Evolutionary conservation across 2,888 invertebrate species (phyloP).

Genomic region (Ariolimax columbianus): DNA sequence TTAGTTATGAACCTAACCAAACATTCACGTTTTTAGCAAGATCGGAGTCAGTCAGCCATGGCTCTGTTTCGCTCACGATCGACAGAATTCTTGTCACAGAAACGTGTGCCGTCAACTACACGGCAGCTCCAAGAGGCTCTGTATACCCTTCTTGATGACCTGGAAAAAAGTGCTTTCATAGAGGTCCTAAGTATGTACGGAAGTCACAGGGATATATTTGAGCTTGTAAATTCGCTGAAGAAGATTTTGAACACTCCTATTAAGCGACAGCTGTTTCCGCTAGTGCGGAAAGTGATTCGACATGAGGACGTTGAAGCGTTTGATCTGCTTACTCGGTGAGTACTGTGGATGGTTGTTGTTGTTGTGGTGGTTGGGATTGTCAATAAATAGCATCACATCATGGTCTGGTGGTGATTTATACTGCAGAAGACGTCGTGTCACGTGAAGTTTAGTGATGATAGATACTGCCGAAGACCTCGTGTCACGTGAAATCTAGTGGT

Average conservation of each 20-base stretch:
- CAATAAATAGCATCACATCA: too few species aligned
- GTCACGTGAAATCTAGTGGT: too few species aligned
- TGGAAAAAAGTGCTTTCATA: conserved; percentile 68
- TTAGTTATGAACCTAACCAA: too few species aligned
- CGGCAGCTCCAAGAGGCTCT: conserved; percentile 71
- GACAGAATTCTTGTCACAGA: conserved; percentile 41
- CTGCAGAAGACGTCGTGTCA: too few species aligned
- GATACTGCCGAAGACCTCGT: too few species aligned
- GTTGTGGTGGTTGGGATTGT: too few species aligned
- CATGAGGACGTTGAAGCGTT: conserved; percentile 65
- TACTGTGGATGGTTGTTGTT: neutral
- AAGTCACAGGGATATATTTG: conserved; percentile 65
- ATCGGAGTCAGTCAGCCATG: conserved; percentile 2
- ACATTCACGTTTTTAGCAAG: too few species aligned
- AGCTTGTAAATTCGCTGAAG: conserved; percentile 65
- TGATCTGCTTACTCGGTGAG: conserved; percentile 59
- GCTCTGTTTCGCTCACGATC: conserved; percentile 33
- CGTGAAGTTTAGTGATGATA: too few species aligned
- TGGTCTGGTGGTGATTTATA: too few species aligned
- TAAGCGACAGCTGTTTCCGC: conserved; percentile 66
- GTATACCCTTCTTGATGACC: conserved; percentile 65
- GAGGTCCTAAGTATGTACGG: conserved; percentile 70
- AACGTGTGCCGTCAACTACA: conserved; percentile 64
- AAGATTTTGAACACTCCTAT: conserved; percentile 72
- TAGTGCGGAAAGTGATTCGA: conserved; percentile 70